A percentile compares a stretch with the other conserved stretches of the same genome.
phyloP scores from a whole-genome alignment of 2,797 vertebrate genomes.

The Bufotes viridis region DNA sequence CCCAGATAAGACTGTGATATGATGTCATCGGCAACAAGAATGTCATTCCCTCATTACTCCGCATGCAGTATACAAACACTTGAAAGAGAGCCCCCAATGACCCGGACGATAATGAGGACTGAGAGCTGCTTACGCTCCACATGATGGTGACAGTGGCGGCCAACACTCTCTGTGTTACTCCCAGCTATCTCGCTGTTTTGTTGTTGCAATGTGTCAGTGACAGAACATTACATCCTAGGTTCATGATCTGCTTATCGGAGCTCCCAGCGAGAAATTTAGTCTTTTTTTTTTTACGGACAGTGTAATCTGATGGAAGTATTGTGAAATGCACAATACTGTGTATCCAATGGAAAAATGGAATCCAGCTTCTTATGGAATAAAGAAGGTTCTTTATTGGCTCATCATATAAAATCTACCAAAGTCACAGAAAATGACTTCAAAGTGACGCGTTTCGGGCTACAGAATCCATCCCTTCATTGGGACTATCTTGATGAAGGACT shows the following conservation, averaged over 20 bases:
- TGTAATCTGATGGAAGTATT: neutral
- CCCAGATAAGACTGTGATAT: conserved; percentile 43
- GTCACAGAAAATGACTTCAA: too few species aligned
- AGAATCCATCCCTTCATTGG: too few species aligned
- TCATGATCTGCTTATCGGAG: conserved; percentile 57
- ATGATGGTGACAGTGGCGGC: conserved; percentile 33
- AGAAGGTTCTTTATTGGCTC: too few species aligned
- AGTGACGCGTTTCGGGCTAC: too few species aligned
- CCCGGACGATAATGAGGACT: conserved; percentile 28
- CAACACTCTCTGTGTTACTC: conserved; percentile 40
- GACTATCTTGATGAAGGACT: too few species aligned
- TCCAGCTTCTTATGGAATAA: too few species aligned
- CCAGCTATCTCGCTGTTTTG: conserved; percentile 33
- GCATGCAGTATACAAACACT: conserved; percentile 30
- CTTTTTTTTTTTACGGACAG: neutral
- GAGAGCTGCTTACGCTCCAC: conserved; percentile 43
- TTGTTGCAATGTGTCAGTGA: conserved; percentile 41
- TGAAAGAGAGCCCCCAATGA: conserved; percentile 41
- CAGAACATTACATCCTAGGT: conserved; percentile 30
- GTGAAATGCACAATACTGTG: too few species aligned
- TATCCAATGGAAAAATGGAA: too few species aligned
- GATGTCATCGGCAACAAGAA: conserved; percentile 48
- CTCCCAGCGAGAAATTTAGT: neutral
- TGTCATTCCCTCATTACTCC: conserved; percentile 20
- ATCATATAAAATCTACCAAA: too few species aligned